Evolutionary conservation across 2,113 vertebrate genomes (phyloP).

Genomic region (Oryzias melastigma): DNA sequence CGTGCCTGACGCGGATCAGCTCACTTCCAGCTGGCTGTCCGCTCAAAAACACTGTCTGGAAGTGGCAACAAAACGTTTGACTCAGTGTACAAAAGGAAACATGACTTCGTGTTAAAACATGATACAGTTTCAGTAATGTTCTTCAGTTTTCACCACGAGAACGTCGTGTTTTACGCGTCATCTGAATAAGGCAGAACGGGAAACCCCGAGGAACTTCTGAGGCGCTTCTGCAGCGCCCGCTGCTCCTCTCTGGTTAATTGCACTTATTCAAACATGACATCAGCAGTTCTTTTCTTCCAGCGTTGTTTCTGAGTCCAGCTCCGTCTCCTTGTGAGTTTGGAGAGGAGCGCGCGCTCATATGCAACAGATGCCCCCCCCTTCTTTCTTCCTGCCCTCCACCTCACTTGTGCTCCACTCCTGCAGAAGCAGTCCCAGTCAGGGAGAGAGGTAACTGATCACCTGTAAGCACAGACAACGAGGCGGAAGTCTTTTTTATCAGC

Average conservation of each 20-base stretch:
- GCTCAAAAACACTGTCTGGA: slow-evolving; percentile 51
- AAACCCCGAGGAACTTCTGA: slow-evolving; percentile 38
- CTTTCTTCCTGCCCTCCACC: background rate
- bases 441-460: slow-evolving; percentile 47
- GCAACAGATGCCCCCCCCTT: slow-evolving; percentile 16
- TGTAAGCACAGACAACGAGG: slow-evolving; percentile 40
- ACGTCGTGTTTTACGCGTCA: slow-evolving; percentile 48
- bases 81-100: slow-evolving; percentile 83
- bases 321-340: slow-evolving; percentile 38
- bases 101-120: slow-evolving; percentile 80
- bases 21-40: slow-evolving; percentile 51
- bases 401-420: slow-evolving; percentile 57
- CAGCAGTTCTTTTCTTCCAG: slow-evolving; percentile 58
- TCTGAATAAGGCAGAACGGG: slow-evolving; percentile 50
- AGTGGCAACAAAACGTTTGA: slow-evolving; percentile 72
- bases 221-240: slow-evolving; percentile 33
- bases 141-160: slow-evolving; percentile 41
- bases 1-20: slow-evolving; percentile 51
- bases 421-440: slow-evolving; percentile 46
- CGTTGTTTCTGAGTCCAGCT: slow-evolving; percentile 38
- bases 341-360: slow-evolving; percentile 39
- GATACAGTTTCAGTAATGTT: slow-evolving; percentile 51
- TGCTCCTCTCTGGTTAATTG: slow-evolving; percentile 70
- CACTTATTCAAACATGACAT: slow-evolving; percentile 71
- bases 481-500: slow-evolving; percentile 49